A percentile compares a stretch with the other conserved stretches of the same genome.
phyloP scores from a whole-genome alignment of 1,140 invertebrate species.

The Drosophila yakuba region DNA sequence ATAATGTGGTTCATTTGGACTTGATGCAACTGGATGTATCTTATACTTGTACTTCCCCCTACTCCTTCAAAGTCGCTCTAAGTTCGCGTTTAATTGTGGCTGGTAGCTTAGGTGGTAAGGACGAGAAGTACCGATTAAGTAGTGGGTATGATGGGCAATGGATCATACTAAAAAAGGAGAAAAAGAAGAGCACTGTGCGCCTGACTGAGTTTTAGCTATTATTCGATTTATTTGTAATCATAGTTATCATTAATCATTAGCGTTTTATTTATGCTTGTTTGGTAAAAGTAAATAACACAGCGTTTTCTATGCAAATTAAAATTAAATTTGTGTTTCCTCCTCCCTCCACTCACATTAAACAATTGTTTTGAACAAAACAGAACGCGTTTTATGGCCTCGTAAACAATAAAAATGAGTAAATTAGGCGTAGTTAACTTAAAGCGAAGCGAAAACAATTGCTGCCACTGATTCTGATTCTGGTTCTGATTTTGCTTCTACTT shows the following conservation, averaged over 20 bases:
- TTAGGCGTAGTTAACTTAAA: slow-evolving; percentile 17
- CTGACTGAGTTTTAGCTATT: slow-evolving; percentile 48
- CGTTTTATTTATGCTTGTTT: slow-evolving; percentile 52
- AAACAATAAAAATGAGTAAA: slow-evolving; percentile 37
- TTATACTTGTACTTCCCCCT: slow-evolving; percentile 14
- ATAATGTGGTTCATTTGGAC: slow-evolving; percentile 60
- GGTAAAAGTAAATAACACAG: slow-evolving; percentile 79
- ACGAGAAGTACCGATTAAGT: background rate
- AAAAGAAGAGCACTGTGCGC: slow-evolving; percentile 68
- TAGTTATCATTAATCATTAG: slow-evolving; percentile 35
- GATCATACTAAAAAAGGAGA: slow-evolving; percentile 11
- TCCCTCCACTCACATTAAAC: slow-evolving; percentile 20
- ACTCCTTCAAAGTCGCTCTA: slow-evolving; percentile 4
- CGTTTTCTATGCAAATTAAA: slow-evolving; percentile 65
- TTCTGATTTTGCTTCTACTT: background rate
- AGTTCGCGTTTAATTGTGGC: slow-evolving; percentile 14
- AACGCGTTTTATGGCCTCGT: slow-evolving; percentile 65
- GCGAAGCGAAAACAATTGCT: slow-evolving; percentile 13
- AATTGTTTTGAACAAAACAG: slow-evolving; percentile 49
- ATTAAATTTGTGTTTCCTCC: slow-evolving; percentile 55
- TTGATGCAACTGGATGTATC: slow-evolving; percentile 37
- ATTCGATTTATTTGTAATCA: slow-evolving; percentile 30
- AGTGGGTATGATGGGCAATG: background rate
- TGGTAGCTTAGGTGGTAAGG: slow-evolving; percentile 28
- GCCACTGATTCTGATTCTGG: background rate